Conservation (phyloP, 2,113 vertebrate species). For the Prionailurus bengalensis region DNA sequence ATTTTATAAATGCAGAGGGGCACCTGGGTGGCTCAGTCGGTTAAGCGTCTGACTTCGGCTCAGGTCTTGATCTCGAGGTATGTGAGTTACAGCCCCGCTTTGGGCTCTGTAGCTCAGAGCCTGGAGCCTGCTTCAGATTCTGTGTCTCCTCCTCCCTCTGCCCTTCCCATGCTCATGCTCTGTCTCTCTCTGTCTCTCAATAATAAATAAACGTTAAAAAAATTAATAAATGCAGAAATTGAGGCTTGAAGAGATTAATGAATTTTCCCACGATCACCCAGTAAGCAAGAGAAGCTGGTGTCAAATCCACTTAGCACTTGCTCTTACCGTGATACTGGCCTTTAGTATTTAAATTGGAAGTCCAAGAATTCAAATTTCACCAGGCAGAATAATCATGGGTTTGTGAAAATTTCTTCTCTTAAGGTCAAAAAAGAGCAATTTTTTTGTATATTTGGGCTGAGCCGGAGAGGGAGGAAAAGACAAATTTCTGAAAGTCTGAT, state of each 20-base stretch:
- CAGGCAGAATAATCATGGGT: slow-evolving; percentile 20
- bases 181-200: too few species aligned
- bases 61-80: too few species aligned
- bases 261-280: background rate
- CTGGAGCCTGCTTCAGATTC: too few species aligned
- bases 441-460: background rate
- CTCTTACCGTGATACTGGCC: background rate
- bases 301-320: background rate
- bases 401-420: slow-evolving; percentile 5
- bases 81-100: too few species aligned
- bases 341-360: slow-evolving; percentile 33
- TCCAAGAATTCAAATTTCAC: slow-evolving; percentile 28
- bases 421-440: background rate
- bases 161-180: too few species aligned
- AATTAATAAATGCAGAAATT: slow-evolving; percentile 1
- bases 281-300: background rate
- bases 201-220: too few species aligned
- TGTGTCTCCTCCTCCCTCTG: too few species aligned
- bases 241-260: background rate
- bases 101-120: too few species aligned
- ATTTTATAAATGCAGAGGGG: slow-evolving; percentile 32
- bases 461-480: background rate
- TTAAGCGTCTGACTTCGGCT: too few species aligned
- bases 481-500: background rate
- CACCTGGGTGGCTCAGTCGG: too few species aligned